Conservation (phyloP, 2,113 vertebrate species). For the Centropristis striata region DNA sequence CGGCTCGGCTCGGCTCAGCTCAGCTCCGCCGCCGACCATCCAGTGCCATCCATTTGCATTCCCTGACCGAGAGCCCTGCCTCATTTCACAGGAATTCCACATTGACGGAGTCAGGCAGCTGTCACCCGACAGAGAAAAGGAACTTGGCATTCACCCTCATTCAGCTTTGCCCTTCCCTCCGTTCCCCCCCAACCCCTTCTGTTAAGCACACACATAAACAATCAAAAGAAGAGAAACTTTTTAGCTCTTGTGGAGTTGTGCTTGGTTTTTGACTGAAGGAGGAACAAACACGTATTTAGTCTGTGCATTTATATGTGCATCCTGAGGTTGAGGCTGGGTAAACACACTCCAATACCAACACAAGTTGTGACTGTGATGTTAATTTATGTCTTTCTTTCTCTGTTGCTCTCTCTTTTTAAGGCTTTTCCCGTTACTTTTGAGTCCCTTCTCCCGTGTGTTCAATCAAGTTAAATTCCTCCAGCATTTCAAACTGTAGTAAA, state of each 20-base stretch:
- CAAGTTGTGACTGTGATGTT: slow-evolving; percentile 53
- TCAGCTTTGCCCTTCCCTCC: slow-evolving; percentile 49
- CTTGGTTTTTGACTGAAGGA: slow-evolving; percentile 11
- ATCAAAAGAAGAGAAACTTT: slow-evolving; percentile 58
- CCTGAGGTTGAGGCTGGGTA: slow-evolving; percentile 38
- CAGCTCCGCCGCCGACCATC: slow-evolving; percentile 33
- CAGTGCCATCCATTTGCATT: slow-evolving; percentile 76
- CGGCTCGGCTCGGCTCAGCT: neutral
- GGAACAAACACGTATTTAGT: slow-evolving; percentile 35
- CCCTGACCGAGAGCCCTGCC: slow-evolving; percentile 73
- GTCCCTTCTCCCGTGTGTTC: slow-evolving; percentile 30
- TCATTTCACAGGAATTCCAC: slow-evolving; percentile 84
- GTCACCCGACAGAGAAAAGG: slow-evolving; percentile 78
- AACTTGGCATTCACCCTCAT: slow-evolving; percentile 73
- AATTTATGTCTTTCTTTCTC: slow-evolving; percentile 53
- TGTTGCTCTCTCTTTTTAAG: neutral
- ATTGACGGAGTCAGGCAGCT: slow-evolving; percentile 85
- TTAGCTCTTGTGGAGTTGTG: slow-evolving; percentile 2
- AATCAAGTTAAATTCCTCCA: slow-evolving; percentile 33
- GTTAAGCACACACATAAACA: slow-evolving; percentile 78
- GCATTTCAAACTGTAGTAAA: slow-evolving; percentile 36
- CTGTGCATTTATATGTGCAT: slow-evolving; percentile 59
- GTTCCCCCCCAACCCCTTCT: slow-evolving; percentile 26
- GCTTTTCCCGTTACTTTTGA: slow-evolving; percentile 1
- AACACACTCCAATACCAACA: slow-evolving; percentile 29